Conservation (phyloP, 2,888 invertebrate species). For the Ormyrus rosae region DNA sequence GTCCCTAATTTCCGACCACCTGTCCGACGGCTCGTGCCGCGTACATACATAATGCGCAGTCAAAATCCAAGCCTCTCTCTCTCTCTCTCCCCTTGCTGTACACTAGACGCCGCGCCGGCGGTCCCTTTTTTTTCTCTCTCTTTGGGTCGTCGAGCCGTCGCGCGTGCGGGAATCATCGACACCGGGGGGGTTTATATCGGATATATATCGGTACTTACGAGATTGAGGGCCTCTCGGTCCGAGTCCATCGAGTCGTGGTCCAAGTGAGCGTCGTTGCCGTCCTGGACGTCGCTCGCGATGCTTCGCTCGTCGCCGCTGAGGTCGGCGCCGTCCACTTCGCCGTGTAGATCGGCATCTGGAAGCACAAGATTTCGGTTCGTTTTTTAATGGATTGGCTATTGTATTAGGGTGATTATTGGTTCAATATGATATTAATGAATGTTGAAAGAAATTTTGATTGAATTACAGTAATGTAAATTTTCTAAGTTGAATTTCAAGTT, state of each 20-base stretch:
- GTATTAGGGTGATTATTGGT: no score
- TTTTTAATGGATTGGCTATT: no score
- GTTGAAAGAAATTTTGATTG: no score
- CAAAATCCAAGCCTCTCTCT: constrained; percentile 25
- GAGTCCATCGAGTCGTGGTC: constrained; percentile 82
- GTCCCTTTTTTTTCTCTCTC: constrained; percentile 15
- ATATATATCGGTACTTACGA: constrained; percentile 76
- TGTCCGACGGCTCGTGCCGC: constrained; percentile 42
- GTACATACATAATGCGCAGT: not conserved
- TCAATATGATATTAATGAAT: no score
- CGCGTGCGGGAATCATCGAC: constrained; percentile 47
- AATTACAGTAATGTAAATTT: no score
- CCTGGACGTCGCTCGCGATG: constrained; percentile 78
- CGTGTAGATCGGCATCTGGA: constrained; percentile 80
- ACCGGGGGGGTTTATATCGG: constrained; percentile 18
- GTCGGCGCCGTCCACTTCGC: constrained; percentile 79
- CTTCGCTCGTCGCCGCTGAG: constrained; percentile 81
- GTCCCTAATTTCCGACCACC: constrained; percentile 63
- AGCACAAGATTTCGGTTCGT: constrained; percentile 55
- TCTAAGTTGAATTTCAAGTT: no score
- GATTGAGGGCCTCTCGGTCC: constrained; percentile 80
- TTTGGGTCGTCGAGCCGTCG: constrained; percentile 19
- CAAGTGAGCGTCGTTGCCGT: constrained; percentile 76
- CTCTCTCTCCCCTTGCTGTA: not conserved
- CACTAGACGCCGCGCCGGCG: constrained; percentile 5